A percentile compares a stretch with the other conserved stretches of the same genome.
Conservation (phyloP, 2,113 vertebrate genomes). For the Protobothrops flavoviridis region DNA sequence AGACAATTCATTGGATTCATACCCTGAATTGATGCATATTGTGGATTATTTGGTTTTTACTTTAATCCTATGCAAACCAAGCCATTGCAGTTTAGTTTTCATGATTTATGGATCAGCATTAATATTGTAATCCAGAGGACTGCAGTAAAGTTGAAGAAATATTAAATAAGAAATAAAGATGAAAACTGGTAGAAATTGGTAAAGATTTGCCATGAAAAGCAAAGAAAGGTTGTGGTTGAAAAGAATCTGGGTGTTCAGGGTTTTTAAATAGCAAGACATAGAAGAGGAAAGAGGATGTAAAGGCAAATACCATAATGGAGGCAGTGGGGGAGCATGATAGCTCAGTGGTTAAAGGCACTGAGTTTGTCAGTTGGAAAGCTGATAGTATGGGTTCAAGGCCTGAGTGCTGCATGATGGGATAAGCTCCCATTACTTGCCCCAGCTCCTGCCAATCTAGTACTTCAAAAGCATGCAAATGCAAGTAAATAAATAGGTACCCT, state of each 20-base stretch:
- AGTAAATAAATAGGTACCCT: no score
- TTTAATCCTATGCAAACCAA: not conserved
- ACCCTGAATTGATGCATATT: not conserved
- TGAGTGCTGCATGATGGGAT: no score
- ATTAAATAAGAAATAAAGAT: not conserved
- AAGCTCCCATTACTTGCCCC: no score
- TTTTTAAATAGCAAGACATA: not conserved
- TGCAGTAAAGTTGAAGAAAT: not conserved
- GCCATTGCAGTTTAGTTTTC: not conserved
- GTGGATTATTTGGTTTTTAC: not conserved
- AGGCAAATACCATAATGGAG: not conserved
- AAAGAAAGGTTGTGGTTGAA: not conserved
- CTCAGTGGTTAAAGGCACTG: no score
- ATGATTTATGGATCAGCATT: not conserved
- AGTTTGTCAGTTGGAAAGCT: no score
- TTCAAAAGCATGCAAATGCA: no score
- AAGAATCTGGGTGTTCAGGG: not conserved
- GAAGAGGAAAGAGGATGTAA: not conserved
- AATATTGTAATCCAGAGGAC: not conserved
- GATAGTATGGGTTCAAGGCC: no score
- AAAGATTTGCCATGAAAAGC: not conserved
- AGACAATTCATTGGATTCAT: not conserved
- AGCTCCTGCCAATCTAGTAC: no score
- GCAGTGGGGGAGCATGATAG: no score
- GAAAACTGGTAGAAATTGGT: not conserved